Base-by-base conservation (phyloP, 2,113 vertebrate genomes). In the Neomonachus schauinslandi region DNA sequence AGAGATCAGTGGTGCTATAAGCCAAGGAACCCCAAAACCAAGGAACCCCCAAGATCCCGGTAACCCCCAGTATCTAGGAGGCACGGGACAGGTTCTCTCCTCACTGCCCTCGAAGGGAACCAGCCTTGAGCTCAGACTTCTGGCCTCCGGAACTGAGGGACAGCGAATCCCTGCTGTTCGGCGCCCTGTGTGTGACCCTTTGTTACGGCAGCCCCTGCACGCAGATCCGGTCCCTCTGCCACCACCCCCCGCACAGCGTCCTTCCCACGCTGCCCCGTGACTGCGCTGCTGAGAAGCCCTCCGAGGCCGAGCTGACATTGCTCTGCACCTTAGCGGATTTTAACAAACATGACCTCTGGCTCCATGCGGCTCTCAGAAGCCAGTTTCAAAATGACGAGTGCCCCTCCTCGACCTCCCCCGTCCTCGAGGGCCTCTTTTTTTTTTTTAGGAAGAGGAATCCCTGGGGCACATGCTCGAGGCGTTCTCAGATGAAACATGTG, bases 341-440 rank as follows among this genome's bases (percentile, higher is more conserved):
- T 4, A 77, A 74, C 61, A 53, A 21, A 76, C 65, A n/a, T 26
- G 3, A 31, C 59, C 49, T 36, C 82, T 2, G 3, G 39, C 5
- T 67, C 33, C 24, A 6, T 6, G 8, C 15, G n/a, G 42, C 36
- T 83, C 81, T 18, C 57, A 49, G 46, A 22, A 83, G 6, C 33
- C 69, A 57, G 10, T 39, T 94, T n/a, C 53, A 46, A 82, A 63
- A 71, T 12, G 55, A 39, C 24, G 33, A 53, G 31, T 14, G 3
- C 4, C 59, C 49, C 0, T 0, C 42, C 7, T 69, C 1, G 0
- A 39, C 12, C 18, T 33, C 39, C 9, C 1, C 0, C 0, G 46
- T n/a, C 51, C n/a, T 49, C 2, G 0, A 31, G 33, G 53, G 61
- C 12, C 24, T 71, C 46, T 36, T 22, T 9, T 63, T 36, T 55